Evolutionary conservation across 2,888 invertebrate genomes (phyloP).

Genomic region (Drosophila neonasuta): DNA sequence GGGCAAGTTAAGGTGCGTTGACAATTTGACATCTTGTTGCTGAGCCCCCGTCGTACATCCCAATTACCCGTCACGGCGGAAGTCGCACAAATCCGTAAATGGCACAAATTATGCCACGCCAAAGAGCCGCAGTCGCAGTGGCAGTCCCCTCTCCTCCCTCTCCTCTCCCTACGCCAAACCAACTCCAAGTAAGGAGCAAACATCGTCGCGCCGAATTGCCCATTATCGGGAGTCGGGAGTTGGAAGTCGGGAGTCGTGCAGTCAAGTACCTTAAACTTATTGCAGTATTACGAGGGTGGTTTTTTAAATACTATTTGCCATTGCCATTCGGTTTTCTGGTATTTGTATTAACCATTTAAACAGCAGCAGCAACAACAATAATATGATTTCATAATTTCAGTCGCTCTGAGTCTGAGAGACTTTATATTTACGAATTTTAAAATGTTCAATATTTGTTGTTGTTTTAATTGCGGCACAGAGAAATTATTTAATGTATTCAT

Average conservation of each 20-base stretch:
- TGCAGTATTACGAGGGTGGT: conserved; percentile 11
- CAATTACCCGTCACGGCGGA: conserved; percentile 55
- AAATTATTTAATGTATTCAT: conserved; percentile 73
- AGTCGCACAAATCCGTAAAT: conserved; percentile 71
- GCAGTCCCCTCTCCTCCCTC: background rate
- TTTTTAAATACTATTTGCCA: background rate
- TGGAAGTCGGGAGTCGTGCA: conserved; percentile 3
- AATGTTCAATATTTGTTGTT: conserved; percentile 8
- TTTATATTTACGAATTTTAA: background rate
- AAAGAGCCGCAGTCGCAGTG: conserved; percentile 20
- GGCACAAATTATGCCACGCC: conserved; percentile 63
- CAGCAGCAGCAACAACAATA: conserved; percentile 26
- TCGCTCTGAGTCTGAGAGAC: too few species aligned
- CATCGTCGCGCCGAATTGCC: conserved; percentile 49
- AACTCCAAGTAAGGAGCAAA: conserved; percentile 42
- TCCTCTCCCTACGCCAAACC: background rate
- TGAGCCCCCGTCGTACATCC: conserved; percentile 16
- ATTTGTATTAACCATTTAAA: conserved; percentile 3
- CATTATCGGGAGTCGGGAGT: conserved; percentile 48
- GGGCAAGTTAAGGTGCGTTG: conserved; percentile 52
- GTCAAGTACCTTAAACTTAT: conserved; percentile 11
- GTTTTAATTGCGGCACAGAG: conserved; percentile 27
- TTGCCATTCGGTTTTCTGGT: background rate
- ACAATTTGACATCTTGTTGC: conserved; percentile 69
- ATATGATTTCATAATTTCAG: background rate